Percentiles rank a stretch among this genome's conserved stretches.
Conservation (phyloP, 2,113 vertebrate genomes). For the Pituophis catenifer region DNA sequence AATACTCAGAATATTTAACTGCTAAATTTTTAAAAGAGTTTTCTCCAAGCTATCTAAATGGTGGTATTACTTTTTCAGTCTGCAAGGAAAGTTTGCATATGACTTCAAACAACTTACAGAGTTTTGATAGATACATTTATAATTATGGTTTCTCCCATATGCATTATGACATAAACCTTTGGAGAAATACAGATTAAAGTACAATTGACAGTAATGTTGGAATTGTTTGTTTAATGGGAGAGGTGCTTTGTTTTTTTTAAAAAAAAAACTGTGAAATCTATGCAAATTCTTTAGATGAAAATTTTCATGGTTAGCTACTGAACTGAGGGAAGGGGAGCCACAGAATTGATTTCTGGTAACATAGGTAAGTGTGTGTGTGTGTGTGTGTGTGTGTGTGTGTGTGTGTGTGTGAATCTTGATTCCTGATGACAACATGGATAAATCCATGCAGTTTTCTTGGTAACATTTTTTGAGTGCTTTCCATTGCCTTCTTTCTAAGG, state of each 20-base stretch:
- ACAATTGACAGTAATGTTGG: neutral
- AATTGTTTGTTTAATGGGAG: neutral
- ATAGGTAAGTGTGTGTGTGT: neutral
- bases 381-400: neutral
- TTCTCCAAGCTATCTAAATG: neutral
- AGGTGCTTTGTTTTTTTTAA: neutral
- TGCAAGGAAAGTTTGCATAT: neutral
- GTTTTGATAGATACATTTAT: neutral
- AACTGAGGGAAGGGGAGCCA: neutral
- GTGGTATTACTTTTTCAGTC: neutral
- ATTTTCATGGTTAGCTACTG: neutral
- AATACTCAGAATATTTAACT: neutral
- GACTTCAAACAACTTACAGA: neutral
- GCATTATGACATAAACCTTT: neutral
- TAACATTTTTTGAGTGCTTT: neutral
- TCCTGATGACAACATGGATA: neutral
- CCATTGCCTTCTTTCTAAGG: neutral
- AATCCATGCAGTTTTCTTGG: neutral
- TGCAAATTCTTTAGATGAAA: neutral
- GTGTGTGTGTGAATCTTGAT: neutral
- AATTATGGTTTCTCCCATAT: neutral
- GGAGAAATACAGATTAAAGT: neutral
- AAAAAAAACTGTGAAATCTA: neutral
- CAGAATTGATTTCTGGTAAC: neutral
- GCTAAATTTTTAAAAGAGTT: neutral